phyloP scores from a whole-genome alignment of 2,888 invertebrate species.

The Caenorhabditis parvicauda region DNA sequence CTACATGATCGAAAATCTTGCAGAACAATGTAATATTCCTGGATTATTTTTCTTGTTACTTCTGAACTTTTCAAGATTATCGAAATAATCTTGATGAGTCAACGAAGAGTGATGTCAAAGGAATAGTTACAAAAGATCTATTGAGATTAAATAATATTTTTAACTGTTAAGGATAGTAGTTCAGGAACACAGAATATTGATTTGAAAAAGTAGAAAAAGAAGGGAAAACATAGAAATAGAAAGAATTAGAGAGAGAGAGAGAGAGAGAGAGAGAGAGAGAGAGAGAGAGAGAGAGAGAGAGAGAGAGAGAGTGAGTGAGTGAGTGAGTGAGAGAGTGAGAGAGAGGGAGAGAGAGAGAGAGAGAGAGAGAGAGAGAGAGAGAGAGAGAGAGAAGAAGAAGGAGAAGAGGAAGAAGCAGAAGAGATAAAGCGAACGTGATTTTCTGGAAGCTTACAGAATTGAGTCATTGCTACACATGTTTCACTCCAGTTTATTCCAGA shows the following conservation, averaged over 20 bases:
- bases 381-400: not conserved
- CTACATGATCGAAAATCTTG: too few relatives aligned
- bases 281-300: conserved; percentile 2
- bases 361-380: not conserved
- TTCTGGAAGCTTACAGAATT: not conserved
- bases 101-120: too few relatives aligned
- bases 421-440: not conserved
- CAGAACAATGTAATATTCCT: too few relatives aligned
- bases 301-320: not conserved
- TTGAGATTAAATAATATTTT: not conserved
- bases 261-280: not conserved
- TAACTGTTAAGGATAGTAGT: not conserved
- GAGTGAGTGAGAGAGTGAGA: conserved; percentile 4
- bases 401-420: not conserved
- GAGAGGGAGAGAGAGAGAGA: not conserved
- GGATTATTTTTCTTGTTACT: too few relatives aligned
- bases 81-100: too few relatives aligned
- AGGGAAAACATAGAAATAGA: not conserved
- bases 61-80: too few relatives aligned
- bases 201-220: conserved; percentile 1
- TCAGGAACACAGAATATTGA: not conserved
- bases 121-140: too few relatives aligned
- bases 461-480: too few relatives aligned
- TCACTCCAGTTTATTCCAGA: too few relatives aligned
- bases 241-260: not conserved